Conservation (phyloP, 2,113 vertebrate species). For the Pituophis catenifer region DNA sequence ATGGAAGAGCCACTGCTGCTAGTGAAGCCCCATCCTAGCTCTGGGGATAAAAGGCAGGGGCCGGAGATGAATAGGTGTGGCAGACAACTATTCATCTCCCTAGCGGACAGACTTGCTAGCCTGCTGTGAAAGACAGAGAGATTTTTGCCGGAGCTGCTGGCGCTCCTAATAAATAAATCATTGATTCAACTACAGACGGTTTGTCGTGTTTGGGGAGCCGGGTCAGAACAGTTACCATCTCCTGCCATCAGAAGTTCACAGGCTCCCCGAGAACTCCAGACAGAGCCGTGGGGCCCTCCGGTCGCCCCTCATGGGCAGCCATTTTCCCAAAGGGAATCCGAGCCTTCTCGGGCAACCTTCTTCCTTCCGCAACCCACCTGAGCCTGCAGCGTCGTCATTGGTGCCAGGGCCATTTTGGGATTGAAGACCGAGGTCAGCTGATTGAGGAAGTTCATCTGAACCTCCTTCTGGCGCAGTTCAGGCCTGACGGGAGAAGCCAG, state of each 20-base stretch:
- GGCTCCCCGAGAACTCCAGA: rapidly evolving
- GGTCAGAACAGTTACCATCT: background rate
- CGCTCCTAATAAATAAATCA: too few species aligned
- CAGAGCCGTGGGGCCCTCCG: rapidly evolving
- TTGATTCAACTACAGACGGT: too few species aligned
- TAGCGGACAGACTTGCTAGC: too few species aligned
- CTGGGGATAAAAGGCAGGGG: too few species aligned
- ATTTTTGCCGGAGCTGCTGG: too few species aligned
- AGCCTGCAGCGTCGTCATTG: slow-evolving; percentile 70
- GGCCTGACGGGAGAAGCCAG: slow-evolving; percentile 86
- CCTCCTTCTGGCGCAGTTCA: slow-evolving; percentile 94
- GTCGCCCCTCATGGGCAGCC: background rate
- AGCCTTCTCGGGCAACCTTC: background rate
- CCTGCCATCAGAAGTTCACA: background rate
- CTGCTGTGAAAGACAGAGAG: too few species aligned
- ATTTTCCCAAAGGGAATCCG: background rate
- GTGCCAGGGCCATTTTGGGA: slow-evolving; percentile 82
- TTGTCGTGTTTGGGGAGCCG: too few species aligned
- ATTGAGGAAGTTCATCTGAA: slow-evolving; percentile 98
- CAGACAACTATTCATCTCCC: too few species aligned
- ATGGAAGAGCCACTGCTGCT: too few species aligned
- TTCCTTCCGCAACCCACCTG: slow-evolving; percentile 67
- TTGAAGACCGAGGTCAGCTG: slow-evolving; percentile 96
- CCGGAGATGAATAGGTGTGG: too few species aligned
- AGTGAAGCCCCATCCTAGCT: too few species aligned